These are phyloP conservation scores for Drosophila ficusphila DNA, from an alignment of 1,140 invertebrate genomes.

Conservation along the genomic window DNA sequence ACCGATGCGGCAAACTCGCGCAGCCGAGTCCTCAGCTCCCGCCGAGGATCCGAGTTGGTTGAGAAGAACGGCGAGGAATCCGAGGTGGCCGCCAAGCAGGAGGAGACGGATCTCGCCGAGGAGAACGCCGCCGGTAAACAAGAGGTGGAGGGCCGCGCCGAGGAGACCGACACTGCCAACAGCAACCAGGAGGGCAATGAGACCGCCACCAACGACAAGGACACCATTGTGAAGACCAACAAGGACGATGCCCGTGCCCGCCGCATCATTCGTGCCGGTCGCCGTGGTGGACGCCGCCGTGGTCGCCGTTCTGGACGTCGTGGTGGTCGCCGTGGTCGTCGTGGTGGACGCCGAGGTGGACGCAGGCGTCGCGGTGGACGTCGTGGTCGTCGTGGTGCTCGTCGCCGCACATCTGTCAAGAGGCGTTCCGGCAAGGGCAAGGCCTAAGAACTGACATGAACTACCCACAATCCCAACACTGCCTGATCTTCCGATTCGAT, in stretches of 20 bases:
- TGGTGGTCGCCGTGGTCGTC: conserved; percentile 15
- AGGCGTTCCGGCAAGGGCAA: conserved; percentile 41
- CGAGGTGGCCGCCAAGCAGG: too few relatives aligned
- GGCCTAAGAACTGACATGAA: conserved; percentile 49
- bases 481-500: neutral
- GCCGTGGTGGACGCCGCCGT: conserved; percentile 32
- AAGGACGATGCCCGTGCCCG: conserved; percentile 63
- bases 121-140: too few relatives aligned
- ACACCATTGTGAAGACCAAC: conserved; percentile 39
- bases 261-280: conserved; percentile 52
- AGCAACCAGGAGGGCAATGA: conserved; percentile 10
- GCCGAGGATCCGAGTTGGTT: conserved; percentile 26
- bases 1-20: conserved; percentile 54
- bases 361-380: conserved; percentile 44
- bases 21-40: conserved; percentile 28
- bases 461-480: neutral
- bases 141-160: conserved; percentile 31
- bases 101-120: conserved; percentile 6
- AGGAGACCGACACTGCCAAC: conserved; percentile 8
- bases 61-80: conserved; percentile 18
- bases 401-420: conserved; percentile 40
- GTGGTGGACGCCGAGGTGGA: conserved; percentile 13
- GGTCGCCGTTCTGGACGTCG: conserved; percentile 25
- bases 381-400: conserved; percentile 30
- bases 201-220: conserved; percentile 20